Evolutionary conservation across 2,797 vertebrate species (phyloP), one percentile per base, ranked within the genome.

Genomic region (Poeciliopsis presidionis): DNA sequence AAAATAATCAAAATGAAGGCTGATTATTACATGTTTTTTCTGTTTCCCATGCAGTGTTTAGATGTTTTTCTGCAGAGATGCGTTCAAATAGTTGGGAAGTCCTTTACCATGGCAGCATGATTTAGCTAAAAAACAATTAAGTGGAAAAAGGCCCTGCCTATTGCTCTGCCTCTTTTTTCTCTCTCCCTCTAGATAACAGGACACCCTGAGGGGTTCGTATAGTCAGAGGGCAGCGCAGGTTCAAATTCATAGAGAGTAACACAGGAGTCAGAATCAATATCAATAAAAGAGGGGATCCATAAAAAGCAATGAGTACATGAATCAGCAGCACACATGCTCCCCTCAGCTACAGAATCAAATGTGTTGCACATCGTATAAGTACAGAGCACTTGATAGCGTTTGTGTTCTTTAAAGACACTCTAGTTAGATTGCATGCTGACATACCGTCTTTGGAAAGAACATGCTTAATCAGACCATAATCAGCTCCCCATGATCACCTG

Each of bases 241-340:
- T 87, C 80, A 85, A 72, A 85, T 81, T 89, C 89, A 78, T 49
- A 83, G 80, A 65, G 57, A 83, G 78, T 87, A 89, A 91, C 88
- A 91, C 78, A 71, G 80, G 73, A 88, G 82, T 80, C 75, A 69
- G 75, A 87, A 91, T 93, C 88, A 88, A 92, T 92, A 90, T 74
- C 83, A 89, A 81, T 79, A 89, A 76, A 87, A 82, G 55, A 43
- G 79, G 59, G 57, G 53, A 78, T 84, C 65, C 70, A 85, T 88
- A 69, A 88, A 88, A 87, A 57, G 72, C 20, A 79, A 80, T n/a
- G 57, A 69, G 72, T 63, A 1, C 72, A 75, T 76, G 83, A 80
- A 76, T 87, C 73, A 73, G 18, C 33, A 41, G 72, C 33, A 65
- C 53, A 0, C 49, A 46, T 65, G 25, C 41, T 72, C 36, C 28